Percentiles rank a stretch among this genome's conserved stretches.
Evolutionary conservation across 2,113 vertebrate species (phyloP).

Genomic region (Paracyprichromis sp.): DNA sequence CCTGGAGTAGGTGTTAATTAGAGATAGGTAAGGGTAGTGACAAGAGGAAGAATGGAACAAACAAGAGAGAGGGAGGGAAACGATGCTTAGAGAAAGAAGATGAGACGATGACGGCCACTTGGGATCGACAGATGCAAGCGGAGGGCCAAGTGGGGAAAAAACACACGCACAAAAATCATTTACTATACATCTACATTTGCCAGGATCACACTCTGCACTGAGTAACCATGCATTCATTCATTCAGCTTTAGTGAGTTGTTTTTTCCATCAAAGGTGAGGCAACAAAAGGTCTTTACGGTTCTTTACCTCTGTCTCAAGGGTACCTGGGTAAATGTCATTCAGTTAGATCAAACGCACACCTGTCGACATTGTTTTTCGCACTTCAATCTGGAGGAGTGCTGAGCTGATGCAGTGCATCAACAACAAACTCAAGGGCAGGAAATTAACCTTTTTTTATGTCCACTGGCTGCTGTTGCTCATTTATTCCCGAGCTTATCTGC

Average conservation of each 20-base stretch:
- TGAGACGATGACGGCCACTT: neutral
- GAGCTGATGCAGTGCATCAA: slow-evolving; percentile 22
- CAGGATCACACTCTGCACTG: neutral
- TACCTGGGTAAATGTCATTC: slow-evolving; percentile 53
- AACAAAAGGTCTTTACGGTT: slow-evolving; percentile 47
- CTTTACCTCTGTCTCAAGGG: slow-evolving; percentile 44
- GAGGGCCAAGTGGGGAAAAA: neutral
- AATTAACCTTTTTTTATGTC: slow-evolving; percentile 53
- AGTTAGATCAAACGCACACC: slow-evolving; percentile 50
- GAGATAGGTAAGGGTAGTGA: slow-evolving; percentile 42
- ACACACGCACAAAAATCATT: neutral
- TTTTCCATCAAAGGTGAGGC: slow-evolving; percentile 20
- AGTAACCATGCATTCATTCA: neutral
- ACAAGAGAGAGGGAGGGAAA: slow-evolving; percentile 29
- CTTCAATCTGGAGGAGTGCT: slow-evolving; percentile 31
- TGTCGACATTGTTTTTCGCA: slow-evolving; percentile 50
- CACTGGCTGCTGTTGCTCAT: slow-evolving; percentile 24
- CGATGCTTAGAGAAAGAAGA: neutral
- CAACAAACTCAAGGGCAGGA: slow-evolving; percentile 53
- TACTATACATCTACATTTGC: neutral
- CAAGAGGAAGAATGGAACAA: slow-evolving; percentile 31
- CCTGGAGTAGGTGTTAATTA: slow-evolving; percentile 53
- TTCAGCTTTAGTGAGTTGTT: neutral
- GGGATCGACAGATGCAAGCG: neutral
- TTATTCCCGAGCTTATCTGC: slow-evolving; percentile 35